These are phyloP conservation scores for Mormoops blainvillei DNA, from an alignment of 2,113 vertebrate genomes.

Conservation along the genomic window DNA sequence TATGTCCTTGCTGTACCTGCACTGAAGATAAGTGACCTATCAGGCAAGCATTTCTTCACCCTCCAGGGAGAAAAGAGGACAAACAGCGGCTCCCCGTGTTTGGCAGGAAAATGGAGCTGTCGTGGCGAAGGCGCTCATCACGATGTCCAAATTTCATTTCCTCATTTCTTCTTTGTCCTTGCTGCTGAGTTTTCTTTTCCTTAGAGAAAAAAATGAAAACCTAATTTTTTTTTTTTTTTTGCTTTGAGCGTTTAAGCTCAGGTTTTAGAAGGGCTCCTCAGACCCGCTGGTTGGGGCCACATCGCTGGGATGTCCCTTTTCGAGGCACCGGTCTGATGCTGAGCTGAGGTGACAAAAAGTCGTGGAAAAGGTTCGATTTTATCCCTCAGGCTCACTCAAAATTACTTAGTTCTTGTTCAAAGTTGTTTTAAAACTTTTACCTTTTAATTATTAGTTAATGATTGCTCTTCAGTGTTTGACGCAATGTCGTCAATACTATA, in stretches of 20 bases:
- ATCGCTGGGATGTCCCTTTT: neutral
- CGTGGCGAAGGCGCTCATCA: neutral
- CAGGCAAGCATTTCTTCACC: neutral
- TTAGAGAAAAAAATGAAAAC: neutral
- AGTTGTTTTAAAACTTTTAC: neutral
- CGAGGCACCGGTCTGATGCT: neutral
- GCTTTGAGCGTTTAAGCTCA: neutral
- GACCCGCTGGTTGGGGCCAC: neutral
- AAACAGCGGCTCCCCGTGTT: neutral
- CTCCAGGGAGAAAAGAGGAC: neutral
- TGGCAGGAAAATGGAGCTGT: neutral
- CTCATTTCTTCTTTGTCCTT: neutral
- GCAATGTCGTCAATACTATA: neutral
- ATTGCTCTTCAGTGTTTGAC: neutral
- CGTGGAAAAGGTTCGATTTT: neutral
- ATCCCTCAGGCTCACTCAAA: neutral
- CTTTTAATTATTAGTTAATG: neutral
- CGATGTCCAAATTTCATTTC: neutral
- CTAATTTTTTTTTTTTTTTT: neutral
- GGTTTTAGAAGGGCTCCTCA: neutral
- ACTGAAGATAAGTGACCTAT: conserved; percentile 41
- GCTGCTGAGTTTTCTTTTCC: neutral
- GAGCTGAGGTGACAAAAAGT: neutral
- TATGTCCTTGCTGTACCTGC: conserved; percentile 44
- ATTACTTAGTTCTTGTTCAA: neutral